phyloP scores from a whole-genome alignment of 1,140 invertebrate genomes.

The Pentalonia nigronervosa region DNA sequence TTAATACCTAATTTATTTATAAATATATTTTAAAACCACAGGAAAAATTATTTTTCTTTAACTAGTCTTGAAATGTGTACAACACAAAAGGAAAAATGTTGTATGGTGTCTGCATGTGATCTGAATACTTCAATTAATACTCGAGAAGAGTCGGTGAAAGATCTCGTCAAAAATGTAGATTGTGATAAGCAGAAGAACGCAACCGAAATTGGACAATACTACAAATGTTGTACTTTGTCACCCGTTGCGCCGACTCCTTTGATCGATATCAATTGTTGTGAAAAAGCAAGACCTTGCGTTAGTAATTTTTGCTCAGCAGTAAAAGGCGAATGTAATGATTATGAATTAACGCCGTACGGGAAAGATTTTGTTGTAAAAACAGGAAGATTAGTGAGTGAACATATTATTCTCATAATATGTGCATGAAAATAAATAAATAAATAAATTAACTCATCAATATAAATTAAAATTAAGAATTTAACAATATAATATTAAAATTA shows the following conservation, averaged over 20 bases:
- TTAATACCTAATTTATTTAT: not conserved
- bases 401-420: not conserved
- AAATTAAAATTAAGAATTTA: not conserved
- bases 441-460: not conserved
- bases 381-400: not conserved
- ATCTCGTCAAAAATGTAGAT: not conserved
- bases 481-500: too few species aligned
- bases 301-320: not conserved
- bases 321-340: not conserved
- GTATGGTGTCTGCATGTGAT: not conserved
- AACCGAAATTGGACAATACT: not conserved
- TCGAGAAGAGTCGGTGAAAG: not conserved
- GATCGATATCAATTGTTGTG: not conserved
- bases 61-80: not conserved
- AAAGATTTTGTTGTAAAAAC: not conserved
- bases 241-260: not conserved
- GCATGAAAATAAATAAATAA: not conserved
- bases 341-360: not conserved
- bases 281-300: not conserved
- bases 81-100: not conserved
- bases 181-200: not conserved
- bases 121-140: not conserved
- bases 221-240: not conserved
- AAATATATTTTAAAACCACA: not conserved
- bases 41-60: not conserved